Evolutionary conservation across 1,140 invertebrate genomes (phyloP).

Genomic region (Phthorimaea operculella): DNA sequence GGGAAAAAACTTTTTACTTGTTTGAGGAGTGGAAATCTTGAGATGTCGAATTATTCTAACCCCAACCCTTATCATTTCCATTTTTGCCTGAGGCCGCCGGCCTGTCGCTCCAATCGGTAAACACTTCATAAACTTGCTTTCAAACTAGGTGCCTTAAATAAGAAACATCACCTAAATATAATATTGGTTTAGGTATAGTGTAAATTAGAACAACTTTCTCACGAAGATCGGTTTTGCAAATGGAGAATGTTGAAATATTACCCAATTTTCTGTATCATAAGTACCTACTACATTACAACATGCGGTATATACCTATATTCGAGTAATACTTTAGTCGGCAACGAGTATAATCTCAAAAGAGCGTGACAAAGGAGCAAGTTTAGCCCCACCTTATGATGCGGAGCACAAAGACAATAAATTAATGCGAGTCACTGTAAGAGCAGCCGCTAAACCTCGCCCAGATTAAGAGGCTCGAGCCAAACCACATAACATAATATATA

Average conservation of each 20-base stretch:
- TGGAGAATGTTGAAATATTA: no score
- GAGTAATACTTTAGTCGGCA: neutral
- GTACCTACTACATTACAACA: no score
- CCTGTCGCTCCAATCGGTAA: constrained; percentile 38
- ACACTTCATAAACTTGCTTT: constrained; percentile 56
- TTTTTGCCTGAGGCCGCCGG: constrained; percentile 41
- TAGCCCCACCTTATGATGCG: constrained; percentile 19
- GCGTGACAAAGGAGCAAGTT: constrained; percentile 14
- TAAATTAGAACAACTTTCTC: no score
- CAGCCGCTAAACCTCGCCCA: constrained; percentile 26
- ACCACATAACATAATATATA: constrained; percentile 26
- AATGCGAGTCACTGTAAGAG: constrained; percentile 21
- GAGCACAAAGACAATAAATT: constrained; percentile 34
- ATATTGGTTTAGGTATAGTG: no score
- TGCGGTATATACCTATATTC: no score
- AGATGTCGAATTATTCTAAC: no score
- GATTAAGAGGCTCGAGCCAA: constrained; percentile 26
- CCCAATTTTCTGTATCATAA: no score
- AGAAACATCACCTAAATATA: no score
- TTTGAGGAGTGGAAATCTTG: no score
- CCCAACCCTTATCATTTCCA: constrained; percentile 64
- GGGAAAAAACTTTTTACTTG: no score
- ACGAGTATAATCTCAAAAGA: constrained; percentile 2
- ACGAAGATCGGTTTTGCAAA: no score
- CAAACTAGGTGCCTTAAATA: no score